A percentile compares a stretch with the other conserved stretches of the same genome.
These are phyloP conservation scores for Takifugu bimaculatus DNA, from an alignment of 2,113 vertebrate species.

Conservation along the genomic window DNA sequence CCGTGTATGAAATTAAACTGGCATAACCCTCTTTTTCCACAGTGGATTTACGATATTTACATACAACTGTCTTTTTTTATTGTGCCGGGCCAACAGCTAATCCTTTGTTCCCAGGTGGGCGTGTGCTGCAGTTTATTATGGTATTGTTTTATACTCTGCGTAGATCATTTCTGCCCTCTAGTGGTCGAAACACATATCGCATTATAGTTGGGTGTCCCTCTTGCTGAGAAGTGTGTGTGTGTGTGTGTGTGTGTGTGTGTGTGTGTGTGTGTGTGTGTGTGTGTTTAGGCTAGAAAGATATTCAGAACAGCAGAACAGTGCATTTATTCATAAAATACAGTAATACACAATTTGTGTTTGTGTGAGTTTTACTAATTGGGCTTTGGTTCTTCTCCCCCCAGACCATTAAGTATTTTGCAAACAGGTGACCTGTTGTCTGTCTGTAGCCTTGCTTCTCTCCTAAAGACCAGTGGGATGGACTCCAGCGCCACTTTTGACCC, in stretches of 20 bases:
- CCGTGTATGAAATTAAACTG: slow-evolving; percentile 66
- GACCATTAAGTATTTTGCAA: too few species aligned
- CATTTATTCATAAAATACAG: too few species aligned
- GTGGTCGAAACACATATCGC: slow-evolving; percentile 26
- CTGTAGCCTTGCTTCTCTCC: too few species aligned
- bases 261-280: neutral
- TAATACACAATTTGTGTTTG: neutral
- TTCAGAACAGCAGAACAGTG: too few species aligned
- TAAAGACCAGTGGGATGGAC: too few species aligned
- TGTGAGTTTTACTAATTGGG: neutral
- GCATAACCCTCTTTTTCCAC: slow-evolving; percentile 50
- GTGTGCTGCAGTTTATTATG: neutral
- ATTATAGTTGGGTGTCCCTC: neutral
- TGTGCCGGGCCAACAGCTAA: slow-evolving; percentile 65
- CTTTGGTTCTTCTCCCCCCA: too few species aligned
- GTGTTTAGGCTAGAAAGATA: neutral
- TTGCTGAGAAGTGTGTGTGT: neutral
- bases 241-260: neutral
- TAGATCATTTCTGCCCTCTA: slow-evolving; percentile 57
- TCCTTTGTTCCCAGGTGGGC: slow-evolving; percentile 63
- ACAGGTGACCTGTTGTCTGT: too few species aligned
- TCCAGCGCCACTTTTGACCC: too few species aligned
- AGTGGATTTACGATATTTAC: slow-evolving; percentile 64
- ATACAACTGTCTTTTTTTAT: slow-evolving; percentile 55
- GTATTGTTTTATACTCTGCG: slow-evolving; percentile 5